Conservation (phyloP, 2,113 vertebrate species). For the Nothobranchius furzeri region DNA sequence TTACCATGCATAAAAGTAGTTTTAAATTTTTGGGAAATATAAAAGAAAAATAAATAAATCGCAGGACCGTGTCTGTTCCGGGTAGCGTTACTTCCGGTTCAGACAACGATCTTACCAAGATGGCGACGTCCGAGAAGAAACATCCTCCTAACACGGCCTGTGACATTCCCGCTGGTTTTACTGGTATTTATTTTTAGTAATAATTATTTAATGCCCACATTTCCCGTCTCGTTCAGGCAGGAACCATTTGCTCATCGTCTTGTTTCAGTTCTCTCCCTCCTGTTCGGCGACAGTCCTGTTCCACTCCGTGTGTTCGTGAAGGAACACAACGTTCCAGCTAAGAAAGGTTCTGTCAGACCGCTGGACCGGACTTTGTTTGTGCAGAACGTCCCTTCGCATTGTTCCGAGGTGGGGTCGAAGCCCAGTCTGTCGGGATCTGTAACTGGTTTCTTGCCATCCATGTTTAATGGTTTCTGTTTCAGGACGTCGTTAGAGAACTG, state of each 20-base stretch:
- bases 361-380: conserved; percentile 87
- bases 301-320: conserved; percentile 83
- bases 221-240: no score
- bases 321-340: conserved; percentile 85
- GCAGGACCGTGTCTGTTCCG: no score
- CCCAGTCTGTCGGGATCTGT: neutral
- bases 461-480: conserved; percentile 1
- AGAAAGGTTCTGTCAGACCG: conserved; percentile 75
- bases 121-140: conserved; percentile 79
- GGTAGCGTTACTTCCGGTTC: conserved; percentile 58
- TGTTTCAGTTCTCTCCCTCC: conserved; percentile 79
- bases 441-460: neutral
- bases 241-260: neutral
- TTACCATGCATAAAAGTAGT: no score
- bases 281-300: conserved; percentile 76
- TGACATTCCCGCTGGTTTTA: conserved; percentile 65
- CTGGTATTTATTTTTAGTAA: conserved; percentile 58
- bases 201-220: no score
- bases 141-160: conserved; percentile 20
- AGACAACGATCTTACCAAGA: conserved; percentile 59
- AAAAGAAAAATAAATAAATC: no score
- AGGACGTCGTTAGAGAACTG: conserved; percentile 80
- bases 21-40: no score
- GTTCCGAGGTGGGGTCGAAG: conserved; percentile 77
- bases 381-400: conserved; percentile 91